phyloP scores from a whole-genome alignment of 2,888 invertebrate species.

The Homarus gammarus region DNA sequence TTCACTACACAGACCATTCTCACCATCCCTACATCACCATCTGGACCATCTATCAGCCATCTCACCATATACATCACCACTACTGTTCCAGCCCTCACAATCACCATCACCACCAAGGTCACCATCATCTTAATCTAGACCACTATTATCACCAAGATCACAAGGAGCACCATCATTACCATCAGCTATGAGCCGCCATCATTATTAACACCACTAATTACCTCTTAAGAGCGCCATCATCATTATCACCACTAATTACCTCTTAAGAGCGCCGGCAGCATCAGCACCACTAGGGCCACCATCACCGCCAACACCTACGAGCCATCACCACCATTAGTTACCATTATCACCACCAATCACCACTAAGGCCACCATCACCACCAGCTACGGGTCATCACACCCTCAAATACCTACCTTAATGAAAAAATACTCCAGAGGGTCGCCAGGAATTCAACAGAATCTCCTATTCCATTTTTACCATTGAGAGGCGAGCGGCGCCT shows the following conservation, averaged over 20 bases:
- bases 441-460: slow-evolving; percentile 32
- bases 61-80: no score
- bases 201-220: no score
- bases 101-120: background rate
- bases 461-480: slow-evolving; percentile 26
- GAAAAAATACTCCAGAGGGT: slow-evolving; percentile 14
- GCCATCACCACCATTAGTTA: background rate
- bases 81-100: no score
- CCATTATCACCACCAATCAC: background rate
- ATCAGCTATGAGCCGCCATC: no score
- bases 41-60: no score
- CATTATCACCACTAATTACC: background rate
- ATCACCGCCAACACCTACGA: background rate
- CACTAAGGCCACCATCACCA: background rate
- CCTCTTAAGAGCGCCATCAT: background rate
- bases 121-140: background rate
- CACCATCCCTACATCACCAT: no score
- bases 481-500: slow-evolving; percentile 55
- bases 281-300: background rate
- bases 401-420: slow-evolving; percentile 11
- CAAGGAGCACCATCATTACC: background rate
- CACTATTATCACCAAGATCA: slow-evolving; percentile 1
- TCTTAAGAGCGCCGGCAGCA: no score
- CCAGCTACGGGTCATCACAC: slow-evolving; percentile 21
- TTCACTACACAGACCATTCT: no score